Evolutionary conservation across 2,797 vertebrate species (phyloP).

Genomic region (Sorex maritimensis): DNA sequence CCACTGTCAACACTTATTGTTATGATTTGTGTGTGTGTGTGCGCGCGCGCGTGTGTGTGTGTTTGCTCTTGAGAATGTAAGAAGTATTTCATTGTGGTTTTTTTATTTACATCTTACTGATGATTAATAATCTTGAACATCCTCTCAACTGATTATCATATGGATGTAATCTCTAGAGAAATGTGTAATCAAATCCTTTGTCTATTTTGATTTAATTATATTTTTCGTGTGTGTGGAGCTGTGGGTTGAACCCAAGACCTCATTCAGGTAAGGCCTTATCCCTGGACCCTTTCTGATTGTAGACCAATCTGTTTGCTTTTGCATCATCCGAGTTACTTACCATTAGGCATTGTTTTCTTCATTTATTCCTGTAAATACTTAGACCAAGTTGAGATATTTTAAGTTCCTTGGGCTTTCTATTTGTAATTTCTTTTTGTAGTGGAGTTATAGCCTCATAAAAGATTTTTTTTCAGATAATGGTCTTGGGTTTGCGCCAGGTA

Average conservation of each 20-base stretch:
- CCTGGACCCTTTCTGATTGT: neutral
- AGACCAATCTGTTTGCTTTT: neutral
- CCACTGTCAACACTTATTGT: neutral
- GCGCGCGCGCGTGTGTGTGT: too few relatives aligned
- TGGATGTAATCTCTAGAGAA: conserved; percentile 4
- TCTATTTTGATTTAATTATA: neutral
- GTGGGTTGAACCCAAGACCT: too few relatives aligned
- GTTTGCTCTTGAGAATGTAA: neutral
- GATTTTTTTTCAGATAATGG: neutral
- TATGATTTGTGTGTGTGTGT: too few relatives aligned
- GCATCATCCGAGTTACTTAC: neutral
- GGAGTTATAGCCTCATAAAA: neutral
- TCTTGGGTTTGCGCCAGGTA: fast-evolving
- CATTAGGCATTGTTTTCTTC: conserved; percentile 51
- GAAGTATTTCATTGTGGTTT: neutral
- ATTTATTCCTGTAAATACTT: neutral
- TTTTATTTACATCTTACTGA: conserved; percentile 17
- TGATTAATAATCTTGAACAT: conserved; percentile 7
- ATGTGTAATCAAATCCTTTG: neutral
- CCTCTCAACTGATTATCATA: neutral
- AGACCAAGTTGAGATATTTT: neutral
- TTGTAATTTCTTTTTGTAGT: neutral
- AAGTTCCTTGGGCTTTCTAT: neutral
- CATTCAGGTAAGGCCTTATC: too few relatives aligned
- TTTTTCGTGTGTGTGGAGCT: too few relatives aligned